Percentiles rank a stretch among this genome's conserved stretches.
These are phyloP conservation scores for Acleris sparsana DNA, from an alignment of 2,888 invertebrate species.

Conservation along the genomic window DNA sequence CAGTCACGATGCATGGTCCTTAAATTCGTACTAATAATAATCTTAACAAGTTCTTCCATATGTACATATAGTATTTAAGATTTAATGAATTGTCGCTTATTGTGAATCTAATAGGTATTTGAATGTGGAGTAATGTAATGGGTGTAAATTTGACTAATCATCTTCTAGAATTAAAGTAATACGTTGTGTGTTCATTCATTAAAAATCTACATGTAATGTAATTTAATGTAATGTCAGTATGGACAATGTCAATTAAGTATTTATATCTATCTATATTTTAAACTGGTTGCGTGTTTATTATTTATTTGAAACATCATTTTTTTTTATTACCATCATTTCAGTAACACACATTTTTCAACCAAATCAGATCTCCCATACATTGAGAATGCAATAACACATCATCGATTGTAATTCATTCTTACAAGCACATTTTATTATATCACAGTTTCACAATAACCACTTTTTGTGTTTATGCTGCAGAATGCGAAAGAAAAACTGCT, in stretches of 20 bases:
- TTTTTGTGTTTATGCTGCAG: slow-evolving; percentile 54
- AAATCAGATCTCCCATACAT: slow-evolving; percentile 13
- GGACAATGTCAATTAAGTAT: slow-evolving; percentile 13
- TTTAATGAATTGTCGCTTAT: slow-evolving; percentile 25
- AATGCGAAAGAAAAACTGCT: slow-evolving; percentile 80
- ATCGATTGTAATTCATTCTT: slow-evolving; percentile 14
- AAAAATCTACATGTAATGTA: slow-evolving; percentile 24
- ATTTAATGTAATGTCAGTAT: slow-evolving; percentile 10
- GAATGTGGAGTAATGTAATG: slow-evolving; percentile 72
- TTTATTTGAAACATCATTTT: slow-evolving; percentile 14
- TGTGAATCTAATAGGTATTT: slow-evolving; percentile 29
- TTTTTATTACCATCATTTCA: slow-evolving; percentile 23
- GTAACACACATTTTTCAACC: slow-evolving; percentile 33
- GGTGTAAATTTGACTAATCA: slow-evolving; percentile 76
- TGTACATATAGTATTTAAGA: background rate
- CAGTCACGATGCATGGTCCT: slow-evolving; percentile 23
- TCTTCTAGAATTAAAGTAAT: slow-evolving; percentile 18
- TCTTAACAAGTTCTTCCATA: slow-evolving; percentile 4
- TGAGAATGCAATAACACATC: slow-evolving; percentile 29
- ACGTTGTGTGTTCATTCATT: slow-evolving; percentile 23
- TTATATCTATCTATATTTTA: slow-evolving; percentile 19
- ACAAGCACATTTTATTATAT: slow-evolving; percentile 11
- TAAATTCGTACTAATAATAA: slow-evolving; percentile 6
- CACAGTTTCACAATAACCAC: slow-evolving; percentile 20
- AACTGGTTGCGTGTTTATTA: slow-evolving; percentile 18